These are phyloP conservation scores for Cydia strobilella DNA, from an alignment of 1,140 invertebrate species.

Conservation along the genomic window DNA sequence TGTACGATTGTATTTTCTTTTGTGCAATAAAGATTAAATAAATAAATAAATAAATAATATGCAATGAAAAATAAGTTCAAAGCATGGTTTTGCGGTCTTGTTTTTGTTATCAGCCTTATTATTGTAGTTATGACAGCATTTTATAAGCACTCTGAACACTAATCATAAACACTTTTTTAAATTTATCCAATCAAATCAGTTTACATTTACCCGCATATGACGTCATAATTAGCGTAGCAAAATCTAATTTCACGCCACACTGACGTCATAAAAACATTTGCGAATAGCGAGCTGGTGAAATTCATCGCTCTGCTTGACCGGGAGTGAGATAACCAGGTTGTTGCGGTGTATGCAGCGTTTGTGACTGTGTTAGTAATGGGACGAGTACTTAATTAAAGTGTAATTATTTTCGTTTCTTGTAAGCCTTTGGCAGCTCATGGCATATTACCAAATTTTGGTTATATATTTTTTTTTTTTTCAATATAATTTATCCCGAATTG, in stretches of 20 bases:
- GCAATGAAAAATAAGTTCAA: no score
- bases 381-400: background rate
- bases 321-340: slow-evolving; percentile 15
- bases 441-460: background rate
- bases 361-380: background rate
- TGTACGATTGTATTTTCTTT: no score
- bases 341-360: background rate
- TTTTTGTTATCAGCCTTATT: no score
- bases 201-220: background rate
- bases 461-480: no score
- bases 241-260: slow-evolving; percentile 11
- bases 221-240: background rate
- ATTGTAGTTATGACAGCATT: no score
- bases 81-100: no score
- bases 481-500: no score
- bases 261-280: slow-evolving; percentile 10
- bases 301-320: slow-evolving; percentile 15
- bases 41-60: no score
- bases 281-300: slow-evolving; percentile 6
- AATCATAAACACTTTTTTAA: background rate
- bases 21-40: no score
- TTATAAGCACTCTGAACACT: no score
- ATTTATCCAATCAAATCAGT: background rate
- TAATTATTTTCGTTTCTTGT: background rate
- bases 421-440: background rate